These are phyloP conservation scores for Xyrichtys novacula DNA, from an alignment of 2,797 vertebrate species.

Conservation along the genomic window DNA sequence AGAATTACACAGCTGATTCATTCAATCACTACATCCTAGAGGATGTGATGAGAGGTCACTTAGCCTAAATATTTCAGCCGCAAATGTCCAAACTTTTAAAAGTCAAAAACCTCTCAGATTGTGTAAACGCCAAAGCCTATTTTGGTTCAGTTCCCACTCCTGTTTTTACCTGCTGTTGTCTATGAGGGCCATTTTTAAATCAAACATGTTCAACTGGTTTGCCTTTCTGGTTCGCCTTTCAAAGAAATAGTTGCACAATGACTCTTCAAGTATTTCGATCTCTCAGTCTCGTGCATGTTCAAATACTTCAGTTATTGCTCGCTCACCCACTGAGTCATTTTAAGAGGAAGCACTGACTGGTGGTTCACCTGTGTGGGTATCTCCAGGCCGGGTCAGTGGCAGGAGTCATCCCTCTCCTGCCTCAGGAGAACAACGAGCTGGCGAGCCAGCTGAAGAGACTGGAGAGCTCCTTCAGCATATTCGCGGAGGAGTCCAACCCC, in stretches of 20 bases:
- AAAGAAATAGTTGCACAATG: conserved; percentile 18
- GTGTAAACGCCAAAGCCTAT: neutral
- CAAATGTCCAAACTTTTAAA: conserved; percentile 3
- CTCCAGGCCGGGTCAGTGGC: conserved; percentile 70
- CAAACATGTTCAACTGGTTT: conserved; percentile 58
- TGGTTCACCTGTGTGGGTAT: conserved; percentile 48
- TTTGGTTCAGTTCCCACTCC: neutral
- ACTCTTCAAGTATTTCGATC: conserved; percentile 8
- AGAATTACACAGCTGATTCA: conserved; percentile 71
- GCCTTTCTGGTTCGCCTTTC: conserved; percentile 17
- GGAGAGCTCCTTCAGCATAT: conserved; percentile 94
- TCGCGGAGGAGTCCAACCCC: conserved; percentile 94
- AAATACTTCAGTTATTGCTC: conserved; percentile 15
- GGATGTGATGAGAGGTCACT: conserved; percentile 46
- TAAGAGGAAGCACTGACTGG: conserved; percentile 29
- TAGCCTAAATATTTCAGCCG: conserved; percentile 17
- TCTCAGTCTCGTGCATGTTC: conserved; percentile 18
- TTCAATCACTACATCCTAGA: conserved; percentile 49
- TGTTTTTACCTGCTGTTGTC: neutral
- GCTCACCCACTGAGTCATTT: conserved; percentile 25
- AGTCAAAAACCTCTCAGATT: neutral
- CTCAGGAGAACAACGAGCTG: conserved; percentile 90
- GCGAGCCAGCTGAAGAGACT: conserved; percentile 93
- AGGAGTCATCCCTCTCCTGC: conserved; percentile 76
- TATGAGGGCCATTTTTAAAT: conserved; percentile 16